These are phyloP conservation scores for Alentia gelatinosa DNA, from an alignment of 2,888 invertebrate species.

Conservation along the genomic window DNA sequence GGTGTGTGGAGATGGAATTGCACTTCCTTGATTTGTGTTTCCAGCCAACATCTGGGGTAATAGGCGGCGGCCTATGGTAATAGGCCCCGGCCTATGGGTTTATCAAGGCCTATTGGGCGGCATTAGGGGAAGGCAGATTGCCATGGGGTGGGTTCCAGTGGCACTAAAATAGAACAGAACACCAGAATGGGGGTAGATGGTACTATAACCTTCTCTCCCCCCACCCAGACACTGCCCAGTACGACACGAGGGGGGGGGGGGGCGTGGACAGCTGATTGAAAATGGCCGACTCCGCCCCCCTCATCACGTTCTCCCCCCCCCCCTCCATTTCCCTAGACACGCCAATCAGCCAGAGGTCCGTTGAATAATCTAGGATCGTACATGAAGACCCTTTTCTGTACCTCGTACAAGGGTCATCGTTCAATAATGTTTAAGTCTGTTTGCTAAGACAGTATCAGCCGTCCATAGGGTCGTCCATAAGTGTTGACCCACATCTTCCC, in stretches of 20 bases:
- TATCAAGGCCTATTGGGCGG: neutral
- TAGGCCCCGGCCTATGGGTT: neutral
- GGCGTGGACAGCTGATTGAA: neutral
- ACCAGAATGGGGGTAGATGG: neutral
- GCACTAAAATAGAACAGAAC: neutral
- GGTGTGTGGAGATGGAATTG: neutral
- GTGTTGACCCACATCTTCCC: neutral
- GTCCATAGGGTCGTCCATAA: neutral
- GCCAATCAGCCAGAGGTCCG: neutral
- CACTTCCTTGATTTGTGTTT: conserved; percentile 16
- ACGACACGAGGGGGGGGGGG: too few relatives aligned
- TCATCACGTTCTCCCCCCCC: neutral
- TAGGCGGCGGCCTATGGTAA: neutral
- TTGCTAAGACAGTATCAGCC: too few relatives aligned
- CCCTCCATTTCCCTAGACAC: too few relatives aligned
- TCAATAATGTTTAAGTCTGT: too few relatives aligned
- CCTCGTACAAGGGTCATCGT: too few relatives aligned
- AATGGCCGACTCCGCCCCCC: neutral
- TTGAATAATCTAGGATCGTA: neutral
- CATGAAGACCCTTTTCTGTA: too few relatives aligned
- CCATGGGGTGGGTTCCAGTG: neutral
- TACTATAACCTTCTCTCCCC: neutral
- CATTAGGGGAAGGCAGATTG: neutral
- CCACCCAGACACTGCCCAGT: too few relatives aligned
- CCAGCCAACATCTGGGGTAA: neutral